Conservation (phyloP, 2,888 invertebrate genomes). For the Coleophora deauratella region DNA sequence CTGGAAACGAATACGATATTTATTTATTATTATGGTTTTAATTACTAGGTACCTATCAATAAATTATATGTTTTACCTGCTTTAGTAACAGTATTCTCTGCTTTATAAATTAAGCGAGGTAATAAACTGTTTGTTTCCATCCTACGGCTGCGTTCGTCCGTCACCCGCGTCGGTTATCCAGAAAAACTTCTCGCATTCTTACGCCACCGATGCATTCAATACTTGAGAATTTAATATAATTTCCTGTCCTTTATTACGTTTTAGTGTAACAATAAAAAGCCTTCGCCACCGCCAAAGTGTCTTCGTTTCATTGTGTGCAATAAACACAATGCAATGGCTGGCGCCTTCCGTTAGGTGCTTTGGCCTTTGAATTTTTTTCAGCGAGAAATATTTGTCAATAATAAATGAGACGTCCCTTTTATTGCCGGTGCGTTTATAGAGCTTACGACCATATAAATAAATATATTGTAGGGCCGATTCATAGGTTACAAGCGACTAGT, state of each 20-base stretch:
- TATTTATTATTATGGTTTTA: too few relatives aligned
- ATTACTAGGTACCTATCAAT: too few relatives aligned
- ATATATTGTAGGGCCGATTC: slow-evolving; percentile 22
- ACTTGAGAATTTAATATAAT: slow-evolving; percentile 24
- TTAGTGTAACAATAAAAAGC: slow-evolving; percentile 26
- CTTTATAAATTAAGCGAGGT: too few relatives aligned
- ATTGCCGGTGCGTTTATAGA: slow-evolving; percentile 48
- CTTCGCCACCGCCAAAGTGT: slow-evolving; percentile 43
- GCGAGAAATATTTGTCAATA: slow-evolving; percentile 72
- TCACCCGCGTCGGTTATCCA: too few relatives aligned
- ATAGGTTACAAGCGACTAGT: slow-evolving; percentile 14
- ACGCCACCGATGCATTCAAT: too few relatives aligned
- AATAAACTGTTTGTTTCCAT: too few relatives aligned
- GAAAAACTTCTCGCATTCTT: too few relatives aligned
- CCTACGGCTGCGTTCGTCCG: too few relatives aligned
- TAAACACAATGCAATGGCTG: slow-evolving; percentile 60
- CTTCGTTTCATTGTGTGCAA: slow-evolving; percentile 37
- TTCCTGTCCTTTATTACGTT: slow-evolving; percentile 49
- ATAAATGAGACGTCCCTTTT: slow-evolving; percentile 72
- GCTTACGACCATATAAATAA: slow-evolving; percentile 50
- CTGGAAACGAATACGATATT: too few relatives aligned
- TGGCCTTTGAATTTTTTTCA: slow-evolving; percentile 47
- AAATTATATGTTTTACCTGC: too few relatives aligned
- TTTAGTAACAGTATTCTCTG: too few relatives aligned
- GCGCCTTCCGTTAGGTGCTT: slow-evolving; percentile 61